Conservation (phyloP, 2,113 vertebrate genomes). For the Atrichornis clamosus region DNA sequence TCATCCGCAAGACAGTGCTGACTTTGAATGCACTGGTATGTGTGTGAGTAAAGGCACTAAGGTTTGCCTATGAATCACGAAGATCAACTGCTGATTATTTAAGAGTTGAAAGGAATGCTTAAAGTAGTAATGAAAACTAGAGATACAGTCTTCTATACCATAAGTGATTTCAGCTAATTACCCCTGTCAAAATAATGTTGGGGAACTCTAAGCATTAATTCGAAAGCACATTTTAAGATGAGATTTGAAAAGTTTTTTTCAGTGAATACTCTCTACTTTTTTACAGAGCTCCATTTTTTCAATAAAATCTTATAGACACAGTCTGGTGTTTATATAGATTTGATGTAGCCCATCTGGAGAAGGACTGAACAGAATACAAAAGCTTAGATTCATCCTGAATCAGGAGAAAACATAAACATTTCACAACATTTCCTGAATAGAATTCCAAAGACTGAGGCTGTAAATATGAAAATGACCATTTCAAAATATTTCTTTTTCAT, state of each 20-base stretch:
- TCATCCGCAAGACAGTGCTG: background rate
- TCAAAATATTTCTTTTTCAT: background rate
- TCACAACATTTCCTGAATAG: background rate
- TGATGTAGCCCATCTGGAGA: constrained; percentile 21
- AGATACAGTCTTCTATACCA: background rate
- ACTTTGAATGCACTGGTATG: rapidly evolving
- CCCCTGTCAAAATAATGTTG: background rate
- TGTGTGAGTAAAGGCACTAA: background rate
- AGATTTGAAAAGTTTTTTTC: background rate
- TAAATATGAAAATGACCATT: background rate
- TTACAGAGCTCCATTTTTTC: background rate
- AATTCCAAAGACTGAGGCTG: background rate
- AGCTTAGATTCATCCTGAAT: background rate
- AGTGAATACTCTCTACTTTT: background rate
- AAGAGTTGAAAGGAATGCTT: background rate
- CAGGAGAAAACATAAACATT: constrained; percentile 24
- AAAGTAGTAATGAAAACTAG: background rate
- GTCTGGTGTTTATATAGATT: background rate
- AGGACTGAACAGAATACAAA: background rate
- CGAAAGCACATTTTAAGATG: background rate
- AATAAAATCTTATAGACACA: background rate
- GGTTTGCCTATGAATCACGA: background rate
- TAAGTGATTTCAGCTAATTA: background rate
- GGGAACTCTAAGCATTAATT: background rate
- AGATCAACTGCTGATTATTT: background rate